These are phyloP conservation scores for Octopus sinensis DNA, from an alignment of 1,140 invertebrate species.

Conservation along the genomic window DNA sequence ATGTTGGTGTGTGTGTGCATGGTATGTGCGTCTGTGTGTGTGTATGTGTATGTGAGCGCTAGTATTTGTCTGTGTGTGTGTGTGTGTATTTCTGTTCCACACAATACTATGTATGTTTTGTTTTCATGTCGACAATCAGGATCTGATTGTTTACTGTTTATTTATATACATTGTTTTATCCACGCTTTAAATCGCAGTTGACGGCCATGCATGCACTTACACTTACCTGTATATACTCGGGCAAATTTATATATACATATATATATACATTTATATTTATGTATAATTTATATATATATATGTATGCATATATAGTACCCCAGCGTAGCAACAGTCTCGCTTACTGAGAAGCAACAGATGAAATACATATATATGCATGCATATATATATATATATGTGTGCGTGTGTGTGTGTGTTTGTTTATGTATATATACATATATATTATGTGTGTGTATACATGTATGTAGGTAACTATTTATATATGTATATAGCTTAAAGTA, in stretches of 20 bases:
- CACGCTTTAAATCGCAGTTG: background rate
- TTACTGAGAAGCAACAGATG: no score
- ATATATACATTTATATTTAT: no score
- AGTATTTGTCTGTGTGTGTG: background rate
- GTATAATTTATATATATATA: background rate
- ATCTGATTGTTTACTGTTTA: background rate
- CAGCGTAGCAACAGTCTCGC: no score
- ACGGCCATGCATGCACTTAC: background rate
- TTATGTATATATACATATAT: background rate
- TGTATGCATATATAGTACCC: no score
- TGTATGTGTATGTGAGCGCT: no score
- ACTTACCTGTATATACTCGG: background rate
- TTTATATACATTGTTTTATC: background rate
- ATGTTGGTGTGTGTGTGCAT: no score
- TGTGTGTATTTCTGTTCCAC: background rate
- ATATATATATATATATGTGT: background rate
- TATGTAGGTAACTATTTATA: background rate
- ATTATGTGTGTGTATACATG: background rate
- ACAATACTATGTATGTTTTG: background rate
- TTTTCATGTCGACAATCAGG: background rate
- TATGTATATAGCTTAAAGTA: background rate
- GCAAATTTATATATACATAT: no score
- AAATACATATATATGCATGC: background rate
- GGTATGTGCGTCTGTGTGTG: no score
- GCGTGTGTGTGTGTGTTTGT: background rate